phyloP scores from a whole-genome alignment of 2,113 vertebrate species.

The Neogale vison region DNA sequence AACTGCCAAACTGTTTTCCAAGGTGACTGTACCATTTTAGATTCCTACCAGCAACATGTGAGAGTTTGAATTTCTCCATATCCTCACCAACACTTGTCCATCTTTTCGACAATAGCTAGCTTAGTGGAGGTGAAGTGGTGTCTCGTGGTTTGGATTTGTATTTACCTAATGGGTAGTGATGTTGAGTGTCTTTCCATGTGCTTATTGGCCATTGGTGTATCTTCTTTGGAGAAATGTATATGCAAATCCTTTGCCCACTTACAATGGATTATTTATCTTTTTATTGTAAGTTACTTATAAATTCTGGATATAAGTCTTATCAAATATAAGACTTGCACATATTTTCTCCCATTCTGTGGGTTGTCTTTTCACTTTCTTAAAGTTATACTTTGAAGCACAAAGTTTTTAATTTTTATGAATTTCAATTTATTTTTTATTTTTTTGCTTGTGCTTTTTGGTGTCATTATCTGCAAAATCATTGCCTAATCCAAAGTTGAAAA shows the following conservation, averaged over 20 bases:
- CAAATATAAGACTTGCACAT: not conserved
- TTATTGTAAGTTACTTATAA: not conserved
- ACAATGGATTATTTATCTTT: not conserved
- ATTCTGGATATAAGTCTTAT: not conserved
- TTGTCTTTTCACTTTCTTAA: not conserved
- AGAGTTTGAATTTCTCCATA: not conserved
- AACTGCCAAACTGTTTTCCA: not conserved
- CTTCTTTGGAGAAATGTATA: not conserved
- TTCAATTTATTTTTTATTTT: not conserved
- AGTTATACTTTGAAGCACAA: constrained; percentile 29
- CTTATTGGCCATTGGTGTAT: not conserved
- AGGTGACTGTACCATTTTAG: not conserved
- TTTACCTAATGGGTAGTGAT: not conserved
- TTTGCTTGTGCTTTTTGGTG: not conserved
- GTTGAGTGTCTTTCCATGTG: not conserved
- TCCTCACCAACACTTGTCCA: not conserved
- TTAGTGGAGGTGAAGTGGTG: not conserved
- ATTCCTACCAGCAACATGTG: not conserved
- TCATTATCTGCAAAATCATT: constrained; percentile 25
- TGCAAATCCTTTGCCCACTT: constrained; percentile 18
- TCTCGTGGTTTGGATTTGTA: not conserved
- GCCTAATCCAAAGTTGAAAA: not conserved
- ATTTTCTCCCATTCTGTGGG: not conserved
- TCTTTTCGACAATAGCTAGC: not conserved
- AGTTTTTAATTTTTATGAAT: constrained; percentile 28